These are phyloP conservation scores for Xanthorhoe spadicearia DNA, from an alignment of 2,888 invertebrate genomes.

Conservation along the genomic window DNA sequence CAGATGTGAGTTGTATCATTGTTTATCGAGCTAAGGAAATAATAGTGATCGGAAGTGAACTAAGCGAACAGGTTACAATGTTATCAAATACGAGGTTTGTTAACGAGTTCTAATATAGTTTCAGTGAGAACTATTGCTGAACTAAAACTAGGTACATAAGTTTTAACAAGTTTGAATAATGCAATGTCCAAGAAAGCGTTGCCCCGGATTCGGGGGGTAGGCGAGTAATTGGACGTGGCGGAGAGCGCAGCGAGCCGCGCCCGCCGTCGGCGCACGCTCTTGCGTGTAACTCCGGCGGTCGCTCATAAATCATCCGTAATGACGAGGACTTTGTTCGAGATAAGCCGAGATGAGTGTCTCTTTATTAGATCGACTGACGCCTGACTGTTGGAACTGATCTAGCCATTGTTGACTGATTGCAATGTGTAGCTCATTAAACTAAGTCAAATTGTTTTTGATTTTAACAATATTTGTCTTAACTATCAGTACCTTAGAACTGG, in stretches of 20 bases:
- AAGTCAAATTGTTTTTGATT: neutral
- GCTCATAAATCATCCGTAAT: conserved; percentile 20
- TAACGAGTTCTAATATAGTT: neutral
- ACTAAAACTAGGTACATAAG: too few species aligned
- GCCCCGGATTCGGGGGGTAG: conserved; percentile 10
- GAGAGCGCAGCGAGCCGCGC: neutral
- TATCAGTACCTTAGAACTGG: neutral
- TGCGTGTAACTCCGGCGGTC: conserved; percentile 5
- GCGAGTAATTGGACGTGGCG: conserved; percentile 17
- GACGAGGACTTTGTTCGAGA: conserved; percentile 14
- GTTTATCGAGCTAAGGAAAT: neutral
- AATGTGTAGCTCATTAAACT: neutral
- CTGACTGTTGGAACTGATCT: neutral
- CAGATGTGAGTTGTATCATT: neutral
- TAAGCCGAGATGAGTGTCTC: conserved; percentile 11
- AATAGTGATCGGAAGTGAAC: neutral
- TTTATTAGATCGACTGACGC: conserved; percentile 15
- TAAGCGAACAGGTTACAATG: neutral
- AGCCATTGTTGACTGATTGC: neutral
- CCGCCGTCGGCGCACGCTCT: conserved; percentile 1
- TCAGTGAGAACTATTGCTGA: neutral
- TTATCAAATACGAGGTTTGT: neutral
- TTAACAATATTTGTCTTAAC: neutral
- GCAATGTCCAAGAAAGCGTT: conserved; percentile 6
- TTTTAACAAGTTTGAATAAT: too few species aligned